Percentiles rank a stretch among this genome's conserved stretches.
These are phyloP conservation scores for Plagiodera versicolora DNA, from an alignment of 2,888 invertebrate species.

Conservation along the genomic window DNA sequence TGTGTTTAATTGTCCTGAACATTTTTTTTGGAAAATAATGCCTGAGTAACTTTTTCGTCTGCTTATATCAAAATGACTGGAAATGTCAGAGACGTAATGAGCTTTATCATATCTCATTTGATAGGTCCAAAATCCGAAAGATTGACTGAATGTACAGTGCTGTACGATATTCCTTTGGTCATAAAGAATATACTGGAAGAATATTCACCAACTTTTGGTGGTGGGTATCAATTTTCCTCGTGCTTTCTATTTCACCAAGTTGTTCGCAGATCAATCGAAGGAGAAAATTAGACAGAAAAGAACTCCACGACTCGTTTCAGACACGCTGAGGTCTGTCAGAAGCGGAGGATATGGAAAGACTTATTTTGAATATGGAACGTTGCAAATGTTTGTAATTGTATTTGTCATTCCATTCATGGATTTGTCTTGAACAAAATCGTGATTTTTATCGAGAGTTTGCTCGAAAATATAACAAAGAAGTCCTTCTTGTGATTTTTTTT, in stretches of 20 bases:
- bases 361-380: not conserved
- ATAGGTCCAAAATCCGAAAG: slow-evolving; percentile 36
- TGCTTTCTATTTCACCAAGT: no score
- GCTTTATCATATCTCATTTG: slow-evolving; percentile 18
- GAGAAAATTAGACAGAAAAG: slow-evolving; percentile 2
- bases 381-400: no score
- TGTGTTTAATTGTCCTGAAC: no score
- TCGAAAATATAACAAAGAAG: no score
- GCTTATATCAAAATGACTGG: no score
- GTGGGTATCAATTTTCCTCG: not conserved
- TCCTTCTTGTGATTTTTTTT: no score
- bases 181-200: slow-evolving; percentile 37
- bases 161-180: slow-evolving; percentile 42
- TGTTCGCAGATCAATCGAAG: not conserved
- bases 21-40: no score
- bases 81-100: no score
- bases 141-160: slow-evolving; percentile 29
- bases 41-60: no score
- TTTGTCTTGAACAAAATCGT: no score
- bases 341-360: not conserved
- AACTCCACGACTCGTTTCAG: not conserved
- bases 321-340: not conserved
- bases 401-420: no score
- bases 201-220: slow-evolving; percentile 25
- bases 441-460: no score